Evolutionary conservation across 2,113 vertebrate genomes (phyloP).

Genomic region (Tragelaphus buxtoni): DNA sequence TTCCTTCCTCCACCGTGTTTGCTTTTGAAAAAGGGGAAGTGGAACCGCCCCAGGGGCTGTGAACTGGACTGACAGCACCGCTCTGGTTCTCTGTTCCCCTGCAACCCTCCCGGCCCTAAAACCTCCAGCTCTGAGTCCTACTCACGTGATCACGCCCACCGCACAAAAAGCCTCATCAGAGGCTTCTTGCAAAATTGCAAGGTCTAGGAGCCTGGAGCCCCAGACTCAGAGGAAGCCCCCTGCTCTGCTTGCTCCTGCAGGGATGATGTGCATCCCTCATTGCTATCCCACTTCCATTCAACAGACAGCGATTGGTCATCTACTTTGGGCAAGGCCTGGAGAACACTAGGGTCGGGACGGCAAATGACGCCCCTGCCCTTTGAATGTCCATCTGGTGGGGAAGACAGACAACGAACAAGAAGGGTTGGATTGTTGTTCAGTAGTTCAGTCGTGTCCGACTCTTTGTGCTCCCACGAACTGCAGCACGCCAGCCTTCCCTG

Average conservation of each 20-base stretch:
- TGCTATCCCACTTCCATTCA: neutral
- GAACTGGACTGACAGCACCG: neutral
- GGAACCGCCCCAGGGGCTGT: neutral
- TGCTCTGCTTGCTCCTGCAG: neutral
- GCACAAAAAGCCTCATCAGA: neutral
- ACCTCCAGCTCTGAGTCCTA: neutral
- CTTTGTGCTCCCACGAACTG: neutral
- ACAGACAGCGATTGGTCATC: neutral
- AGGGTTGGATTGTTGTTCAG: neutral
- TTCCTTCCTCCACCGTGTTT: neutral
- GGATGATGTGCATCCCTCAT: neutral
- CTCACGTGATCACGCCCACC: neutral
- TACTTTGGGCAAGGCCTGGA: neutral
- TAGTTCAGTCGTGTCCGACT: neutral
- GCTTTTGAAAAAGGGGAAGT: slow-evolving; percentile 56
- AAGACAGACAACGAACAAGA: neutral
- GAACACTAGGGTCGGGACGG: neutral
- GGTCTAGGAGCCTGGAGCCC: neutral
- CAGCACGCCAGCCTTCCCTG: neutral
- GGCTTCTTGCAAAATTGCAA: neutral
- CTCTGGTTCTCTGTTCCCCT: neutral
- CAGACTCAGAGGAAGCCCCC: neutral
- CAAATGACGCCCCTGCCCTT: neutral
- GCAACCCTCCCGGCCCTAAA: neutral
- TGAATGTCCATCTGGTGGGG: neutral